Percentiles rank a stretch among this genome's conserved stretches.
These are phyloP conservation scores for Aphidoletes aphidimyza DNA, from an alignment of 2,888 invertebrate species.

Conservation along the genomic window DNA sequence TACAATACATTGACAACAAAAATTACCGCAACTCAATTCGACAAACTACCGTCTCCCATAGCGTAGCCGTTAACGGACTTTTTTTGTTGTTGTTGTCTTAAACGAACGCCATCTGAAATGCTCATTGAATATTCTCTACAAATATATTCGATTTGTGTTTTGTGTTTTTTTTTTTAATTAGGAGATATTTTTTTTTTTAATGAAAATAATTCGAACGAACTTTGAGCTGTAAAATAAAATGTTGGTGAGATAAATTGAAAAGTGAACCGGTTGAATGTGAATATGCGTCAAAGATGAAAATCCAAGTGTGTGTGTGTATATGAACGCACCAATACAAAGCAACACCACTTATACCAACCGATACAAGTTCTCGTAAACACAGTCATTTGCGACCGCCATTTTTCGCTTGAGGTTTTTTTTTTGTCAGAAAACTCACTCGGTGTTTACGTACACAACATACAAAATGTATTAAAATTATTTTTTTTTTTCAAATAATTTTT, in stretches of 20 bases:
- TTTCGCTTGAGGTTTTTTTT: conserved; percentile 45
- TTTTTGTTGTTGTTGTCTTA: not conserved
- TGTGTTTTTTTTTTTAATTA: too few species aligned
- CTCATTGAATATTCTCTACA: not conserved
- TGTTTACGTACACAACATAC: conserved; percentile 36
- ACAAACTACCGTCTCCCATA: not conserved
- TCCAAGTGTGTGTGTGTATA: not conserved
- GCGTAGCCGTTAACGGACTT: conserved; percentile 9
- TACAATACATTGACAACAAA: not conserved
- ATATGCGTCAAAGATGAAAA: not conserved
- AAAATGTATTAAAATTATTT: not conserved
- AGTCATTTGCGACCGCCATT: conserved; percentile 54
- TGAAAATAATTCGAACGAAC: not conserved
- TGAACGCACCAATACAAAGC: not conserved
- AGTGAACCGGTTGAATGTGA: too few species aligned
- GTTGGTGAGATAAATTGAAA: not conserved
- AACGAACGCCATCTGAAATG: not conserved
- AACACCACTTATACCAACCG: not conserved
- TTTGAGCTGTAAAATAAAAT: not conserved
- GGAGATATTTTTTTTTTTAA: too few species aligned
- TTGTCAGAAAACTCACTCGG: conserved; percentile 33
- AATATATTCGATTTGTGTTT: too few species aligned
- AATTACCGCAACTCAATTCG: not conserved
- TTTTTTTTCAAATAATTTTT: not conserved
- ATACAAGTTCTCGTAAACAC: not conserved